Evolutionary conservation across 1,140 invertebrate genomes (phyloP).

Genomic region (Triops cancriformis): DNA sequence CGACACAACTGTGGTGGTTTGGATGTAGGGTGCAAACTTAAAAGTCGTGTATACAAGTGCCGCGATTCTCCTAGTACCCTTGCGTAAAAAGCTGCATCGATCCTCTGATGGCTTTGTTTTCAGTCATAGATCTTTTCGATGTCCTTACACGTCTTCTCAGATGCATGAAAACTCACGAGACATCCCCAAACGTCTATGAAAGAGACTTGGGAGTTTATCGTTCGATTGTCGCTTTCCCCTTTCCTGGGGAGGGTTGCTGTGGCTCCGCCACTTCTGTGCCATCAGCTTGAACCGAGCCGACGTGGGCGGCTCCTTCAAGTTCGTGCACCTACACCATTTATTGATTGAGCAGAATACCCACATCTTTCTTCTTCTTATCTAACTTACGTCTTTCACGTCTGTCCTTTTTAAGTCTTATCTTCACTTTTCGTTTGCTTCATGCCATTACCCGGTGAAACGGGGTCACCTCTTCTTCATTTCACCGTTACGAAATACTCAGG

Average conservation of each 20-base stretch:
- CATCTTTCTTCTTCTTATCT: constrained; percentile 6
- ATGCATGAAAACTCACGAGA: not conserved
- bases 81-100: not conserved
- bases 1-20: not conserved
- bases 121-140: not conserved
- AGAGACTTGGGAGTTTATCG: not conserved
- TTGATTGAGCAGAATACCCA: constrained; percentile 13
- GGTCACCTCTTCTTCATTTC: not conserved
- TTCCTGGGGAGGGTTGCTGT: not conserved
- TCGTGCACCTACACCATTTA: not conserved
- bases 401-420: not conserved
- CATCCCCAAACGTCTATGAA: not conserved
- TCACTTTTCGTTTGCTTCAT: not conserved
- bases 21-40: not conserved
- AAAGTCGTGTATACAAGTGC: not conserved
- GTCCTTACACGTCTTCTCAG: not conserved
- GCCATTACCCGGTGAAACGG: not conserved
- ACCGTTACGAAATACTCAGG: not conserved
- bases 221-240: not conserved
- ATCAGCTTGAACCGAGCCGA: not conserved
- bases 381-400: not conserved
- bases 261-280: not conserved
- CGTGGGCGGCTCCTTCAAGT: constrained; percentile 2
- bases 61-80: not conserved
- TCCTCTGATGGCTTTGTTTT: not conserved